phyloP scores from a whole-genome alignment of 2,888 invertebrate genomes.

The Zhengitettix transpicula region DNA sequence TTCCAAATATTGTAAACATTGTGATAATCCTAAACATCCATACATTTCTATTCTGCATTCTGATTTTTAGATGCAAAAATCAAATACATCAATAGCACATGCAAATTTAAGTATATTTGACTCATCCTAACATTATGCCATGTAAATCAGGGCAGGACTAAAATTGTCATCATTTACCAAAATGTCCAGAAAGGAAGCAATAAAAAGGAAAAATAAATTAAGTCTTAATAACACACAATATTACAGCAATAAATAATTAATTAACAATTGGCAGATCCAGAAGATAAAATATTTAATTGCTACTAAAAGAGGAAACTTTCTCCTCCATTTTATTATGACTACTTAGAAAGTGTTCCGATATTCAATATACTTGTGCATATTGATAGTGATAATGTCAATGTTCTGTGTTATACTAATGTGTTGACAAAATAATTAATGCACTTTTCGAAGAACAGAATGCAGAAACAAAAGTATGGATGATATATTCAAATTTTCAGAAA shows the following conservation, averaged over 20 bases:
- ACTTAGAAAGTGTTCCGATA: too few relatives aligned
- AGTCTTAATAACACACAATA: background rate
- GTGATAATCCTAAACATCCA: background rate
- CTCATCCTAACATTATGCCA: constrained; percentile 4
- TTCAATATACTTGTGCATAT: too few relatives aligned
- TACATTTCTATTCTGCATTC: background rate
- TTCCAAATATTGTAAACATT: background rate
- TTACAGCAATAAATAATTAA: background rate
- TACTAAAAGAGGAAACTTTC: too few relatives aligned
- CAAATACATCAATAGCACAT: background rate
- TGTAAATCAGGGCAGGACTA: constrained; percentile 9
- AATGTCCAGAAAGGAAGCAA: constrained; percentile 8
- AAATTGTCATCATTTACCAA: constrained; percentile 10
- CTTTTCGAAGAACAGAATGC: background rate
- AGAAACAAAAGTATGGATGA: background rate
- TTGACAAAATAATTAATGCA: too few relatives aligned
- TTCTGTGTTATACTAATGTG: too few relatives aligned
- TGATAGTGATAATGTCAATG: too few relatives aligned
- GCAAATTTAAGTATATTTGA: background rate
- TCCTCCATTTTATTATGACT: too few relatives aligned
- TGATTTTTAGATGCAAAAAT: background rate
- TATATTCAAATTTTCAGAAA: background rate
- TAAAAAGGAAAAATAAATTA: constrained; percentile 7
- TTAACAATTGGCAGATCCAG: too few relatives aligned
- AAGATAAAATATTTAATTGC: too few relatives aligned